These are phyloP conservation scores for Rhodinocichla rosea DNA, from an alignment of 2,113 vertebrate species.

Conservation along the genomic window DNA sequence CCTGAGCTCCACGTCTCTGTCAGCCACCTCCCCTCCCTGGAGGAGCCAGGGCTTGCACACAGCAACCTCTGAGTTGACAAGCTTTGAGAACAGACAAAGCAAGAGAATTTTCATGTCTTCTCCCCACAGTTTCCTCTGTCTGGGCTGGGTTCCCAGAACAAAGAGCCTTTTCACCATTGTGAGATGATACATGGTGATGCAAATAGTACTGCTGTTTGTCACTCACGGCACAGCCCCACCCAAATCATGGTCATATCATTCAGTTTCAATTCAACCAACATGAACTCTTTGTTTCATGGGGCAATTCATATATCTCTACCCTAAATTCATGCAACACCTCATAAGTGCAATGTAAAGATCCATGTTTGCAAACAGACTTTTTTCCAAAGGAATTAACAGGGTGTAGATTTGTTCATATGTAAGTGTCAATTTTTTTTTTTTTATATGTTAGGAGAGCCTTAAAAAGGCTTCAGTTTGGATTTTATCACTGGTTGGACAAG, in stretches of 20 bases:
- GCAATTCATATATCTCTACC: neutral
- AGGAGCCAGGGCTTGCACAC: neutral
- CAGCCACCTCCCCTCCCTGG: neutral
- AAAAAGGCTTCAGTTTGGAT: neutral
- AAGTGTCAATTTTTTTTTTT: too few species aligned
- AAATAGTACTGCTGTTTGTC: neutral
- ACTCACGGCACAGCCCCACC: neutral
- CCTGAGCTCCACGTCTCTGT: accelerated
- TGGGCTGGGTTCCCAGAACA: constrained; percentile 14
- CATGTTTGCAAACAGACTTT: neutral
- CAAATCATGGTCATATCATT: neutral
- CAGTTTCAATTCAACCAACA: neutral
- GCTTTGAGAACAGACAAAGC: neutral
- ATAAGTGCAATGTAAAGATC: neutral
- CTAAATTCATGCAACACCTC: neutral
- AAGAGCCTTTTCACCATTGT: neutral
- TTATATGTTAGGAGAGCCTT: neutral
- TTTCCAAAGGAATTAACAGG: neutral
- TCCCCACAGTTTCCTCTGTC: neutral
- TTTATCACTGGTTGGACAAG: neutral
- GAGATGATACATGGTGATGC: neutral
- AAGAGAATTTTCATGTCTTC: neutral
- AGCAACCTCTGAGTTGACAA: neutral
- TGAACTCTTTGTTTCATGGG: neutral
- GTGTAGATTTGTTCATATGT: neutral